Conservation (phyloP, 1,140 invertebrate species). For the Maconellicoccus hirsutus region DNA sequence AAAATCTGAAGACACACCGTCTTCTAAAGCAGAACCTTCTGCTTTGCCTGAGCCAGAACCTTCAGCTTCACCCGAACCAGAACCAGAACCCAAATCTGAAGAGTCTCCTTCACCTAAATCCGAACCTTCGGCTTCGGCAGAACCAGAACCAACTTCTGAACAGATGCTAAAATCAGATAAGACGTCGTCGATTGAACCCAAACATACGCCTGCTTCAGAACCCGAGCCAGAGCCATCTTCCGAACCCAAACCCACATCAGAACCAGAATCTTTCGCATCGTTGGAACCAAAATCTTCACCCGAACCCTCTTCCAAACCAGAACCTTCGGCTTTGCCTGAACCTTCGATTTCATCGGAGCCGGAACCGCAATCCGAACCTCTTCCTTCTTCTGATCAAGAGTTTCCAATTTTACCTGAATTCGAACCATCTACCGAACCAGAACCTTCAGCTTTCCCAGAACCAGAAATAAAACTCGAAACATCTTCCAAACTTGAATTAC, state of each 20-base stretch:
- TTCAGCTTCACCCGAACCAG: slow-evolving; percentile 29
- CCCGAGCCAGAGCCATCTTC: slow-evolving; percentile 30
- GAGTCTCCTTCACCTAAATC: slow-evolving; percentile 27
- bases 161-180: slow-evolving; percentile 23
- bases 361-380: slow-evolving; percentile 33
- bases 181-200: slow-evolving; percentile 34
- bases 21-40: slow-evolving; percentile 35
- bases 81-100: slow-evolving; percentile 26
- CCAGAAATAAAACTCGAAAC: slow-evolving; percentile 24
- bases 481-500: slow-evolving; percentile 26
- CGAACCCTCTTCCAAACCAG: slow-evolving; percentile 22
- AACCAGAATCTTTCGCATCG: slow-evolving; percentile 32
- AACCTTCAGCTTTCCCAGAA: slow-evolving; percentile 19
- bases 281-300: slow-evolving; percentile 25
- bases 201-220: slow-evolving; percentile 32
- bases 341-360: slow-evolving; percentile 32
- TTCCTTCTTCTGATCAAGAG: slow-evolving; percentile 27
- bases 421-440: slow-evolving; percentile 23
- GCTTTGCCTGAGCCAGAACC: slow-evolving; percentile 33
- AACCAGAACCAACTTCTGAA: slow-evolving; percentile 29
- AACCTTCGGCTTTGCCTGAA: slow-evolving; percentile 29
- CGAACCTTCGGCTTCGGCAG: slow-evolving; percentile 27
- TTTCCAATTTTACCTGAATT: neutral
- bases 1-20: slow-evolving; percentile 29
- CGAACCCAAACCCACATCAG: slow-evolving; percentile 34